Base-by-base conservation (phyloP, 2,888 invertebrate species). In the Cephus pulcher region DNA sequence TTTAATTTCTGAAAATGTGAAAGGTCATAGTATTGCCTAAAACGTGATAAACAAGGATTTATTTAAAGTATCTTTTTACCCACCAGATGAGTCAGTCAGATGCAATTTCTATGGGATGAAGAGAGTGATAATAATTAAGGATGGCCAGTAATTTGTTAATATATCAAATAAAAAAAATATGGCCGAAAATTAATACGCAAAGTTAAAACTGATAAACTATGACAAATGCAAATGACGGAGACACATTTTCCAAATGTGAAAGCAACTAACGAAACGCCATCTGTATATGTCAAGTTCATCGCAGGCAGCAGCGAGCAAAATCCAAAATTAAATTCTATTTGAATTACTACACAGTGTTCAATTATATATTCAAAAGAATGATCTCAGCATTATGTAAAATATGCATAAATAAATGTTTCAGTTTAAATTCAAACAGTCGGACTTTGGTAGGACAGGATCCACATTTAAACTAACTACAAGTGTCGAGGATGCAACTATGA, bases 141-240 rank as follows among this genome's bases (percentile, higher is more conserved):
- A 71, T 12, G 34, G 9, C 23, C 34, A 11, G 74, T 34, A 74
- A 34, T 74, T 74, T 74, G 9, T 35, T 74, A 74, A 35, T n/a
- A 12, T 71, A 33, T 71, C 12, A 33, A 71, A 32, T 33, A 15
- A 71, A 32, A 70, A 70, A 33, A 71, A 70, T 70, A 15, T 12
- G 1, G 9, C 34, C 12, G 23, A 56, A 75, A 78, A 75, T 71
- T 78, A 75, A 73, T 34, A 78, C 75, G 40, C 69, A 73, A 76
- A 73, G 56, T 35, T 70, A 33, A 76, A 76, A 76, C 33, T 68
- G 73, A 78, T 78, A 33, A 68, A 35, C 71, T 73, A 78, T 78
- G 78, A 78, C 78, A 78, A 78, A 75, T 75, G 78, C 75, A 75
- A 75, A 78, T 78, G 75, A 78, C 75, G 78, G 75, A 73, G 40